These are phyloP conservation scores for Apis cerana DNA, from an alignment of 1,140 invertebrate species.

Conservation along the genomic window DNA sequence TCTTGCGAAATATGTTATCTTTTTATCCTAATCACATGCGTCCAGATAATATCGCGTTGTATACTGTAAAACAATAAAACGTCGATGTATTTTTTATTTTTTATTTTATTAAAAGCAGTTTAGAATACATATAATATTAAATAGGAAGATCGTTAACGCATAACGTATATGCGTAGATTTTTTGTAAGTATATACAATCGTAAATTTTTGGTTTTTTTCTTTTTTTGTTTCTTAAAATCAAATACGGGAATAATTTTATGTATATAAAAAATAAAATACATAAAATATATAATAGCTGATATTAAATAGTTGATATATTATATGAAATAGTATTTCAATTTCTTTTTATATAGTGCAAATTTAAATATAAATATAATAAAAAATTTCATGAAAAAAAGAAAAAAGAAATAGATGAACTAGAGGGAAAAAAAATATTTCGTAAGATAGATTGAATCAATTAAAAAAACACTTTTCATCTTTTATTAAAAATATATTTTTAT, in stretches of 20 bases:
- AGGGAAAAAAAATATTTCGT: constrained; percentile 7
- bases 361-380: not conserved
- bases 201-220: not conserved
- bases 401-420: not conserved
- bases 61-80: not conserved
- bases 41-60: not conserved
- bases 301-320: not conserved
- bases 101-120: not conserved
- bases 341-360: not conserved
- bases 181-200: not conserved
- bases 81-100: not conserved
- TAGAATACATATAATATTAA: not conserved
- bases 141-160: not conserved
- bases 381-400: not conserved
- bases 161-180: not conserved
- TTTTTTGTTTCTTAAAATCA: not conserved
- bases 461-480: constrained; percentile 53
- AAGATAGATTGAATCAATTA: constrained; percentile 43
- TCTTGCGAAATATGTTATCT: not conserved
- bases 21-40: not conserved
- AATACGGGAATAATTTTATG: not conserved
- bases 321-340: not conserved
- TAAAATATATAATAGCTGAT: too few species aligned
- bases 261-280: not conserved
- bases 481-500: constrained; percentile 72